Evolutionary conservation across 2,888 invertebrate species (phyloP).

Genomic region (Argyra leucocephala): DNA sequence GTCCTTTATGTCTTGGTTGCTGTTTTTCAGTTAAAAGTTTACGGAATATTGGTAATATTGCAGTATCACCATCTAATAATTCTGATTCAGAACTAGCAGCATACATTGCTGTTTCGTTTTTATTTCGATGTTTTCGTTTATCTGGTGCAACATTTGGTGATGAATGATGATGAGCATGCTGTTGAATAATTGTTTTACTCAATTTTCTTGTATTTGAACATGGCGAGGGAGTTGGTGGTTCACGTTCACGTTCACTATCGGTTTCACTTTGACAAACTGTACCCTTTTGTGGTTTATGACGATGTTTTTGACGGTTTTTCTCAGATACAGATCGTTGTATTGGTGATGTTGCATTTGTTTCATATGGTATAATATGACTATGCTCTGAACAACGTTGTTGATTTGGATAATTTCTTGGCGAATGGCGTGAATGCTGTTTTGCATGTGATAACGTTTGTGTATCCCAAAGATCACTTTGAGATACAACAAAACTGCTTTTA

Average conservation of each 20-base stretch:
- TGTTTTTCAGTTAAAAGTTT: conserved; percentile 80
- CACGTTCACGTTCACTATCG: conserved; percentile 45
- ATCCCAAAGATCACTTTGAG: conserved; percentile 59
- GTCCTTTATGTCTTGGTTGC: conserved; percentile 53
- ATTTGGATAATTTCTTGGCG: conserved; percentile 41
- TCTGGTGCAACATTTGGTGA: conserved; percentile 53
- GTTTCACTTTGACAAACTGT: conserved; percentile 48
- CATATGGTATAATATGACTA: conserved; percentile 39
- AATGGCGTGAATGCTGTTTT: conserved; percentile 42
- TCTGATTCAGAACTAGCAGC: conserved; percentile 77
- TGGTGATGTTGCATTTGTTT: conserved; percentile 41
- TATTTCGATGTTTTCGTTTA: conserved; percentile 38
- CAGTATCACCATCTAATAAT: conserved; percentile 61
- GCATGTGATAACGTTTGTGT: conserved; percentile 52
- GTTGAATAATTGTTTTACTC: conserved; percentile 35
- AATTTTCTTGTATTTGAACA: conserved; percentile 36
- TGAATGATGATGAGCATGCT: conserved; percentile 51
- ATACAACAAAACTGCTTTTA: conserved; percentile 53
- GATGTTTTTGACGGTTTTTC: conserved; percentile 50
- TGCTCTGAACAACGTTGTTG: conserved; percentile 41
- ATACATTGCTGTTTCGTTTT: conserved; percentile 49
- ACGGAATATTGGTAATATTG: conserved; percentile 83
- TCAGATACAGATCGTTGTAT: conserved; percentile 57
- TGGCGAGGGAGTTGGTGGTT: conserved; percentile 33
- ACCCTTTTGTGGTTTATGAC: conserved; percentile 46